Conservation (phyloP, 64 coral and sea anemone genomes). For the Dendrophyllia cribrosa region DNA sequence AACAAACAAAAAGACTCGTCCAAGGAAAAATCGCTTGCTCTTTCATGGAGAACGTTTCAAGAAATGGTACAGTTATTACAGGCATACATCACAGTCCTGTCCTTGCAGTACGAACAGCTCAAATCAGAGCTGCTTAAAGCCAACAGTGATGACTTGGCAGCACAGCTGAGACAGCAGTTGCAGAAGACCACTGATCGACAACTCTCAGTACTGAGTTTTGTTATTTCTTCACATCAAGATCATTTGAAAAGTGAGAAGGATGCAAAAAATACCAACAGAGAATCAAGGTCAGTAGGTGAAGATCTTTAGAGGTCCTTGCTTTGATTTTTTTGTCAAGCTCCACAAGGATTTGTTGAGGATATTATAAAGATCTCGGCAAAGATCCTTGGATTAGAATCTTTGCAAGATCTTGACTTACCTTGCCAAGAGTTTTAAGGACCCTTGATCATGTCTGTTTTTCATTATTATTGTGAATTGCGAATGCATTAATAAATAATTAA, state of each 20-base stretch:
- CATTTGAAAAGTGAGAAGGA: neutral
- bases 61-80: neutral
- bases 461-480: too few species aligned
- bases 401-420: too few species aligned
- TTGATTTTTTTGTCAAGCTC: too few species aligned
- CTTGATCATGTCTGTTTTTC: too few species aligned
- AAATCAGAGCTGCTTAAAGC: neutral
- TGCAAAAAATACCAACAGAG: neutral
- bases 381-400: too few species aligned
- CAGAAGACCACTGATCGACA: slow-evolving; percentile 24
- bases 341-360: too few species aligned
- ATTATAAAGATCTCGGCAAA: too few species aligned
- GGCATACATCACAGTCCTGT: neutral
- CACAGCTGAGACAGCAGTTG: slow-evolving; percentile 20
- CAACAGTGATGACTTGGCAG: neutral
- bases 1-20: neutral
- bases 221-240: slow-evolving; percentile 49
- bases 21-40: neutral
- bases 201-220: slow-evolving; percentile 10
- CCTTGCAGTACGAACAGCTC: neutral
- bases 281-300: neutral
- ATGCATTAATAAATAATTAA: too few species aligned
- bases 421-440: too few species aligned
- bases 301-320: too few species aligned
- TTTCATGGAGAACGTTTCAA: neutral